Evolutionary conservation across 2,888 invertebrate species (phyloP).

Genomic region (Hyposoter dolosus): DNA sequence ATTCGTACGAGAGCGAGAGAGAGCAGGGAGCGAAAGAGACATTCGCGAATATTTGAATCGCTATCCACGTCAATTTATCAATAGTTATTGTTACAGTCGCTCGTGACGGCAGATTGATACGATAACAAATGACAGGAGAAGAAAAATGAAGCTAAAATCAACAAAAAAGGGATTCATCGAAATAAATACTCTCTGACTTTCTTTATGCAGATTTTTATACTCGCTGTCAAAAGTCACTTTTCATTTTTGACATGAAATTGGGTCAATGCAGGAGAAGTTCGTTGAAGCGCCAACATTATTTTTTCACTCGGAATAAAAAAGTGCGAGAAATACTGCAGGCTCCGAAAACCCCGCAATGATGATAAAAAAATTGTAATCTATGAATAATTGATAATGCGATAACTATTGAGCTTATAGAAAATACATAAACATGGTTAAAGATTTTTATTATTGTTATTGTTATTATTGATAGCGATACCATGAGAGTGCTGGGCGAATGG

Average conservation of each 20-base stretch:
- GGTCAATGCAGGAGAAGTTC: slow-evolving; percentile 44
- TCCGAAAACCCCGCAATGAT: too few relatives aligned
- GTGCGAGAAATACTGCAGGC: too few relatives aligned
- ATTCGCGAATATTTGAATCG: background rate
- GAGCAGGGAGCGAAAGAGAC: background rate
- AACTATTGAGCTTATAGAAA: background rate
- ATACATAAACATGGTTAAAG: background rate
- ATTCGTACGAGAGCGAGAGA: background rate
- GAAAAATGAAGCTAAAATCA: background rate
- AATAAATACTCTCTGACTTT: slow-evolving; percentile 57
- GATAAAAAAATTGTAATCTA: background rate
- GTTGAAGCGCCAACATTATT: background rate
- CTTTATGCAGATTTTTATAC: slow-evolving; percentile 40
- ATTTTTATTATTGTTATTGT: background rate
- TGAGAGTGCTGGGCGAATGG: slow-evolving; percentile 7
- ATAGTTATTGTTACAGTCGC: slow-evolving; percentile 21
- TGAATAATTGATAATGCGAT: background rate
- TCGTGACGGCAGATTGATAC: slow-evolving; percentile 67
- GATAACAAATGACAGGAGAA: slow-evolving; percentile 72
- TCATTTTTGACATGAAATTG: slow-evolving; percentile 51
- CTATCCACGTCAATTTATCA: background rate
- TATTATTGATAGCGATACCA: slow-evolving; percentile 19
- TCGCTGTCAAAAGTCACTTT: slow-evolving; percentile 52
- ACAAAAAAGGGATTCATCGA: slow-evolving; percentile 34
- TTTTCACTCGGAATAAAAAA: background rate